A percentile compares a stretch with the other conserved stretches of the same genome.
These are phyloP conservation scores for Umimayanthus chanpuru DNA, from an alignment of 92 coral and sea anemone genomes.

Conservation along the genomic window DNA sequence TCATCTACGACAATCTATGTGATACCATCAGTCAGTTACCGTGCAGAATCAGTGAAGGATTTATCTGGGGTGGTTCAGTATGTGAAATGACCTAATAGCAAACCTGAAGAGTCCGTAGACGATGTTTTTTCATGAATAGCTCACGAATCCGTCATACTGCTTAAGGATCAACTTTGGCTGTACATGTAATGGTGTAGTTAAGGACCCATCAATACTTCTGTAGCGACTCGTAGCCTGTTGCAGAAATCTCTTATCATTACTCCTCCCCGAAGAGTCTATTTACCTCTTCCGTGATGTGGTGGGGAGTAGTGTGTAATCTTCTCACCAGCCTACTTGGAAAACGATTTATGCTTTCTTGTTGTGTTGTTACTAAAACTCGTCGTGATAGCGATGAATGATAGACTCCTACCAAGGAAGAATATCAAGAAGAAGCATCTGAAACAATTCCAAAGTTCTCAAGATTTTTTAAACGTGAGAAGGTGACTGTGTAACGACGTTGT, in stretches of 20 bases:
- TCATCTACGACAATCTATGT: not conserved
- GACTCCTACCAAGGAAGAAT: not conserved
- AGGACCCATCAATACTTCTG: not conserved
- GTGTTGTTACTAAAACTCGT: not conserved
- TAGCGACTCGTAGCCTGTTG: not conserved
- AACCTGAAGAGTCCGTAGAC: not conserved
- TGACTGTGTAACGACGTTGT: not conserved
- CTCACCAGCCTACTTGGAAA: not conserved
- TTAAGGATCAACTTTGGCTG: not conserved
- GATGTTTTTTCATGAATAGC: not conserved
- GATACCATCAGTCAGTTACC: not conserved
- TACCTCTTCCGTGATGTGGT: not conserved
- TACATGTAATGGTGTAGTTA: not conserved
- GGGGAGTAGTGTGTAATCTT: not conserved
- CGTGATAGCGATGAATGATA: not conserved
- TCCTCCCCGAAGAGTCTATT: not conserved
- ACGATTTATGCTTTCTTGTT: not conserved
- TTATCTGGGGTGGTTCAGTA: not conserved
- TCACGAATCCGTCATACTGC: not conserved
- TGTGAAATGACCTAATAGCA: not conserved
- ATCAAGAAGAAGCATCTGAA: not conserved
- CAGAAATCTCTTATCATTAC: not conserved
- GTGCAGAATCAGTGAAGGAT: not conserved
- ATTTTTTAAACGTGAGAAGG: too few relatives aligned
- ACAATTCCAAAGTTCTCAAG: not conserved